These are phyloP conservation scores for Microtus ochrogaster DNA, from an alignment of 2,113 vertebrate species.

Conservation along the genomic window DNA sequence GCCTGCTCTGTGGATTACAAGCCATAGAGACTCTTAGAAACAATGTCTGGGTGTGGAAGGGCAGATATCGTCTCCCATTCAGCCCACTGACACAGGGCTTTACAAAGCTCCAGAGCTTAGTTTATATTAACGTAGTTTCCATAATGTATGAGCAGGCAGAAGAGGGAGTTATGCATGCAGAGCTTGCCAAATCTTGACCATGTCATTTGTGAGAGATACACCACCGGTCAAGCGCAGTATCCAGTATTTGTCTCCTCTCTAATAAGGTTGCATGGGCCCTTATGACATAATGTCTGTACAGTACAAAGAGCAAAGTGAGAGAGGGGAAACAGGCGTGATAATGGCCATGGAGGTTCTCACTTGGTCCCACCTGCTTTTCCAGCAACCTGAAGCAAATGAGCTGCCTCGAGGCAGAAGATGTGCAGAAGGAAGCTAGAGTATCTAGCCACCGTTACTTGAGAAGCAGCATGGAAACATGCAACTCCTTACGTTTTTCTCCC, in stretches of 20 bases:
- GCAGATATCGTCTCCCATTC: not conserved
- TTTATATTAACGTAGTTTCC: not conserved
- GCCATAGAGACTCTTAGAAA: not conserved
- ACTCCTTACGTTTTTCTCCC: not conserved
- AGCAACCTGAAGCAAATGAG: conserved; percentile 4
- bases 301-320: not conserved
- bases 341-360: not conserved
- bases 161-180: not conserved
- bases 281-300: not conserved
- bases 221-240: not conserved
- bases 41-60: not conserved
- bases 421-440: not conserved
- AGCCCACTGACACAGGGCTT: not conserved
- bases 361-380: not conserved
- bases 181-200: not conserved
- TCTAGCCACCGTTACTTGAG: not conserved
- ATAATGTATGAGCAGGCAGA: not conserved
- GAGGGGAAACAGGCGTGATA: not conserved
- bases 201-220: not conserved
- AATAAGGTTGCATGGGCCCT: not conserved
- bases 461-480: not conserved
- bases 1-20: not conserved
- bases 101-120: not conserved
- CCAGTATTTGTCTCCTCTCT: not conserved
- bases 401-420: not conserved